These are phyloP conservation scores for Heliconius cydno DNA, from an alignment of 2,888 invertebrate species.

Conservation along the genomic window DNA sequence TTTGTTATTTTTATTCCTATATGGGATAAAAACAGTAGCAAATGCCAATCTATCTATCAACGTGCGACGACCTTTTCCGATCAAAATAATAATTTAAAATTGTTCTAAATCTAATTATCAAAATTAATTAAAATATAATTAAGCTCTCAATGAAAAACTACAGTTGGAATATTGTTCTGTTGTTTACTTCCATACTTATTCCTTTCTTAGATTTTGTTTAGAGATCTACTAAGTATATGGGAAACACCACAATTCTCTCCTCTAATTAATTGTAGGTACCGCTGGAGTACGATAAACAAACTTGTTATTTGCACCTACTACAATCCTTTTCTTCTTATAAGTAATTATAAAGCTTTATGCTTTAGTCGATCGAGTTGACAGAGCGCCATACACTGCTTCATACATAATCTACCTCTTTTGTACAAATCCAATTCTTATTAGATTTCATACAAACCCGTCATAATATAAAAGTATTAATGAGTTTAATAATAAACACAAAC, in stretches of 20 bases:
- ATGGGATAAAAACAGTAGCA: too few species aligned
- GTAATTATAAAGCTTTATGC: not conserved
- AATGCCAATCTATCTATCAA: too few species aligned
- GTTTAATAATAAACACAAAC: too few species aligned
- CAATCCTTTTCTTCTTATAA: not conserved
- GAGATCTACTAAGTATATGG: not conserved
- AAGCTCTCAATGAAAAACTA: not conserved
- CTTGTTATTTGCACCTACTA: not conserved
- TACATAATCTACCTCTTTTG: not conserved
- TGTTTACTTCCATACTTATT: not conserved
- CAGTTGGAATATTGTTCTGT: not conserved
- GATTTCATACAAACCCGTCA: too few species aligned
- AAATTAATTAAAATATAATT: not conserved
- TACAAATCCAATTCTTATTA: not conserved
- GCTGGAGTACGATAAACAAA: not conserved
- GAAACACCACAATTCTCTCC: not conserved
- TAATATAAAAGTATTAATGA: too few species aligned
- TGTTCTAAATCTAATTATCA: too few species aligned
- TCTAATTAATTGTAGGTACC: not conserved
- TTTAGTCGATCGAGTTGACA: not conserved
- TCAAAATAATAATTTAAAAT: not conserved
- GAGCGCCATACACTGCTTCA: not conserved
- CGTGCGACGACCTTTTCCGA: not conserved
- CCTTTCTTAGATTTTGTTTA: not conserved
- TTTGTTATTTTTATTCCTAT: too few species aligned